Conservation (phyloP, 2,888 invertebrate genomes). For the Nyleta sp. region DNA sequence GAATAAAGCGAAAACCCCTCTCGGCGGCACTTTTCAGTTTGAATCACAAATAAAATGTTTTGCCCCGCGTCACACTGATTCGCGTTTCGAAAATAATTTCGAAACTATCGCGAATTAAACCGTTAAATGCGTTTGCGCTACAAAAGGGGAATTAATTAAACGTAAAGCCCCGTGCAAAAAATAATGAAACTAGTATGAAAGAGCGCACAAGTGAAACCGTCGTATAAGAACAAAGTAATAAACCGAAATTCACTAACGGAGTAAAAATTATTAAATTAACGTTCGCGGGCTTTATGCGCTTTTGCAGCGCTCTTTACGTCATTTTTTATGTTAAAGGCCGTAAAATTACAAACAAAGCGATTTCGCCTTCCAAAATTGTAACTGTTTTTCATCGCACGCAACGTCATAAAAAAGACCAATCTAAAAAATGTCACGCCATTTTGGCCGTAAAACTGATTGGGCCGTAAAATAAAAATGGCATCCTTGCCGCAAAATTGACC, state of each 20-base stretch:
- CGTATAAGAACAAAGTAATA: conserved; percentile 13
- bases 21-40: too few species aligned
- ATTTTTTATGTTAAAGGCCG: conserved; percentile 22
- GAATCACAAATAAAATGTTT: too few species aligned
- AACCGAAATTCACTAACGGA: conserved; percentile 8
- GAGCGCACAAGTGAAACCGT: too few species aligned
- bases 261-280: conserved; percentile 18
- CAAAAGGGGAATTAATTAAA: too few species aligned
- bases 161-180: too few species aligned
- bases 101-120: too few species aligned
- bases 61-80: too few species aligned
- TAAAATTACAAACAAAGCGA: conserved; percentile 29
- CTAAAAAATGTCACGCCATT: conserved; percentile 25
- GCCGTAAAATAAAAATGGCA: conserved; percentile 9
- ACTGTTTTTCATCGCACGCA: conserved; percentile 4
- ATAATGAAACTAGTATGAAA: too few species aligned
- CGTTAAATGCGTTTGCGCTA: too few species aligned
- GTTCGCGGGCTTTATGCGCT: conserved; percentile 1
- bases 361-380: conserved; percentile 13
- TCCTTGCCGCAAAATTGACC: conserved; percentile 2
- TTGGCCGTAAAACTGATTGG: conserved; percentile 19
- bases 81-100: too few species aligned
- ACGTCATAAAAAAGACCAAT: conserved; percentile 21
- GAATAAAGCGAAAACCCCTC: too few species aligned
- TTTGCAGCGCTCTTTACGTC: conserved; percentile 14